Conservation (phyloP, 2,797 vertebrate species). For the Brotula barbata region DNA sequence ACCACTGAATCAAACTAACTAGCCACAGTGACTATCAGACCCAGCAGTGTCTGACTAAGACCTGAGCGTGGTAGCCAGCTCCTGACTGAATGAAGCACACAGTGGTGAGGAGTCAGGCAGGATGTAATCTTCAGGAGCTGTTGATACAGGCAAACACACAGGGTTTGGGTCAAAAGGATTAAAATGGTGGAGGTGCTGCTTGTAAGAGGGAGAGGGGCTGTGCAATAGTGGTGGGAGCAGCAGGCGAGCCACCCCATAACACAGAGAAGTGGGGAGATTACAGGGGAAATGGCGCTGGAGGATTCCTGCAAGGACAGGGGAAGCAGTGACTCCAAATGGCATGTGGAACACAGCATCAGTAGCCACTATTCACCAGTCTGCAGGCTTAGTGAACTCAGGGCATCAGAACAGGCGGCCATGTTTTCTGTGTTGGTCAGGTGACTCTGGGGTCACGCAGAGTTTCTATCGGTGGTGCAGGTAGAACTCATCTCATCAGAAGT, state of each 20-base stretch:
- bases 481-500: too few species aligned
- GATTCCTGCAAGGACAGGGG: constrained; percentile 66
- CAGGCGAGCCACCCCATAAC: constrained; percentile 78
- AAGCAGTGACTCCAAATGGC: constrained; percentile 76
- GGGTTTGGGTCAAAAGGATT: constrained; percentile 83
- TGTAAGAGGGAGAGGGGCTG: constrained; percentile 74
- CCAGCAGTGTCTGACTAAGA: constrained; percentile 70
- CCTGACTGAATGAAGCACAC: constrained; percentile 67
- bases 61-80: constrained; percentile 49
- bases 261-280: constrained; percentile 78
- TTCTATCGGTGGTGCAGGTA: constrained; percentile 50
- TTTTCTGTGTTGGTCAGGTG: constrained; percentile 43
- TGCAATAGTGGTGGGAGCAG: constrained; percentile 73
- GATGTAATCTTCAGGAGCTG: constrained; percentile 81
- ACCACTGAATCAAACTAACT: constrained; percentile 41
- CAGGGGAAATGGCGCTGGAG: constrained; percentile 73
- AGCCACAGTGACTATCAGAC: constrained; percentile 65
- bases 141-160: constrained; percentile 81
- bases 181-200: constrained; percentile 80
- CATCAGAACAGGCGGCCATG: constrained; percentile 55
- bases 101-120: constrained; percentile 68
- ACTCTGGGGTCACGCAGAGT: constrained; percentile 3
- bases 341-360: constrained; percentile 78
- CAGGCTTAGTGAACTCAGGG: constrained; percentile 74
- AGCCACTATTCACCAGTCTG: constrained; percentile 73